phyloP scores from a whole-genome alignment of 2,888 invertebrate genomes.

The Ormyrus labotus region DNA sequence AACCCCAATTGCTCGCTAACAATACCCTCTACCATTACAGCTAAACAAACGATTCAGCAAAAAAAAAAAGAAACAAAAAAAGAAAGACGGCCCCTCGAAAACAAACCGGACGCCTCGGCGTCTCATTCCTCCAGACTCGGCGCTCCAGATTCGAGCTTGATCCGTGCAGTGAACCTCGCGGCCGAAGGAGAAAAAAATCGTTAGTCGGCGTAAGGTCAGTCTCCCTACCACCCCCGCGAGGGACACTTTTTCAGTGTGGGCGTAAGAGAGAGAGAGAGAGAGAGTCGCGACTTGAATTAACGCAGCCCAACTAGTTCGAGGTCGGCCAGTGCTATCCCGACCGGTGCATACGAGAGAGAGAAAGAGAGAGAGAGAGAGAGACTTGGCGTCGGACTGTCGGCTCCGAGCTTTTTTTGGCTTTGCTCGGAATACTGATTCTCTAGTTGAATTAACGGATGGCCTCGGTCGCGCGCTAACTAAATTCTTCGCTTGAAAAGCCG shows the following conservation, averaged over 20 bases:
- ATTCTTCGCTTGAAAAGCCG: no score
- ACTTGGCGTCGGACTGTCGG: background rate
- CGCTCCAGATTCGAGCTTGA: background rate
- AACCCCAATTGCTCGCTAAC: no score
- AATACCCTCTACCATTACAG: background rate
- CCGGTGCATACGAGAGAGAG: slow-evolving; percentile 15
- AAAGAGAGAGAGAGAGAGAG: slow-evolving; percentile 46
- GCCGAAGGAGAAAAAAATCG: slow-evolving; percentile 64
- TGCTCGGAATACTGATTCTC: no score
- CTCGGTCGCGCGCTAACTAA: no score
- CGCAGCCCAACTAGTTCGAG: slow-evolving; percentile 61
- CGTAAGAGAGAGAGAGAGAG: background rate
- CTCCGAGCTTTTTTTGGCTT: no score
- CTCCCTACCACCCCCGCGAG: slow-evolving; percentile 43
- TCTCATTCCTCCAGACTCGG: no score
- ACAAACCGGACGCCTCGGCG: slow-evolving; percentile 34
- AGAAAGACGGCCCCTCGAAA: background rate
- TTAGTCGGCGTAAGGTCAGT: slow-evolving; percentile 68
- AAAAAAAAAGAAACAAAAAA: background rate
- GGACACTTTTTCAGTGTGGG: slow-evolving; percentile 7
- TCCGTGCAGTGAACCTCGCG: slow-evolving; percentile 66
- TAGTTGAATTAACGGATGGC: no score
- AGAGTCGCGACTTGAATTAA: slow-evolving; percentile 58
- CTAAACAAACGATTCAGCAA: background rate
- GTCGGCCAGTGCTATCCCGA: slow-evolving; percentile 51